These are phyloP conservation scores for Ametastegia equiseti DNA, from an alignment of 2,888 invertebrate genomes.

Conservation along the genomic window DNA sequence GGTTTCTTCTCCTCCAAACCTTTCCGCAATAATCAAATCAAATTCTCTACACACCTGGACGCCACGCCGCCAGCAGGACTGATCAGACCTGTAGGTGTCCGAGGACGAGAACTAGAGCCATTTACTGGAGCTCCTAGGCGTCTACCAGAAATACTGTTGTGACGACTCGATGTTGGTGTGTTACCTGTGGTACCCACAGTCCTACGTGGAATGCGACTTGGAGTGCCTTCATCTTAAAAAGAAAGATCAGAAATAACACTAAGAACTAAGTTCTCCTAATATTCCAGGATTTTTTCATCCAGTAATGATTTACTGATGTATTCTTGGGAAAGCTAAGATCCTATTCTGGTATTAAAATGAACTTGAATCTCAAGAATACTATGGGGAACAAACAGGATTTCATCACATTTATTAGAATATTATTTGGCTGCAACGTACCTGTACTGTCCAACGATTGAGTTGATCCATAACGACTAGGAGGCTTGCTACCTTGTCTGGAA, in stretches of 20 bases:
- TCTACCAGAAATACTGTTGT: slow-evolving; percentile 80
- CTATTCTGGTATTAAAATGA: neutral
- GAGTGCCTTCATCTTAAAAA: slow-evolving; percentile 85
- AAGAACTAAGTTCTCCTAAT: neutral
- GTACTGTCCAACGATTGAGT: slow-evolving; percentile 93
- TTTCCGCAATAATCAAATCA: slow-evolving; percentile 29
- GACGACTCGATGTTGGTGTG: slow-evolving; percentile 79
- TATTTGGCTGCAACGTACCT: slow-evolving; percentile 77
- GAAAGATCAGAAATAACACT: slow-evolving; percentile 39
- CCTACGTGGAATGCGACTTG: slow-evolving; percentile 90
- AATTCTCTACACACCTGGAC: slow-evolving; percentile 80
- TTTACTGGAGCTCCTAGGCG: slow-evolving; percentile 81
- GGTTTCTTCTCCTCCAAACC: neutral
- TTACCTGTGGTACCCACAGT: slow-evolving; percentile 79
- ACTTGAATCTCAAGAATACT: neutral
- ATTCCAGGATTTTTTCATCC: neutral
- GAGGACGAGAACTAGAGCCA: slow-evolving; percentile 81
- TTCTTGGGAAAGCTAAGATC: slow-evolving; percentile 26
- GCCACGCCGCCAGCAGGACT: slow-evolving; percentile 84
- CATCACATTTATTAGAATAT: neutral
- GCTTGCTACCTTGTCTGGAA: slow-evolving; percentile 92
- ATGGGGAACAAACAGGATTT: neutral
- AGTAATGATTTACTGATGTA: neutral
- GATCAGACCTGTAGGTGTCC: slow-evolving; percentile 87
- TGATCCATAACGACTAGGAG: slow-evolving; percentile 95